Conservation (phyloP, 1,140 invertebrate species). For the Fopius arisanus region DNA sequence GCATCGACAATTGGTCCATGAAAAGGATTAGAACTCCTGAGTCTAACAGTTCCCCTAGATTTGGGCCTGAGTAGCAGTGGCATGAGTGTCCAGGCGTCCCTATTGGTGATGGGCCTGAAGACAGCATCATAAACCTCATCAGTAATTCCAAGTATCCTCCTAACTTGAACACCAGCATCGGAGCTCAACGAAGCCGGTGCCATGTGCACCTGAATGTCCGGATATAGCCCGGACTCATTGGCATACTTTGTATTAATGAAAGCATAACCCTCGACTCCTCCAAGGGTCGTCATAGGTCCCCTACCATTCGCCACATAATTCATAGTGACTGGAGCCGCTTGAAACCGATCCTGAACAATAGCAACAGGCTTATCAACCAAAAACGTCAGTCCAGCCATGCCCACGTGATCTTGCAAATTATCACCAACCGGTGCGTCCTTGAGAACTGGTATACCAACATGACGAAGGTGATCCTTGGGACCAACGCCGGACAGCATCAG, state of each 20-base stretch:
- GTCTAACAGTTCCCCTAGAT: constrained; percentile 78
- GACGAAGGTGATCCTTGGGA: constrained; percentile 75
- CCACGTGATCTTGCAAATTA: constrained; percentile 85
- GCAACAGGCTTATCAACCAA: constrained; percentile 78
- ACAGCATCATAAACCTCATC: constrained; percentile 82
- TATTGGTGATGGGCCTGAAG: constrained; percentile 77
- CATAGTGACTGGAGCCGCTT: constrained; percentile 79
- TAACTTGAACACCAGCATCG: constrained; percentile 76
- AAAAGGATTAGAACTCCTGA: constrained; percentile 82
- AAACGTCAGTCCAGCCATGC: constrained; percentile 82
- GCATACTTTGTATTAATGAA: constrained; percentile 86
- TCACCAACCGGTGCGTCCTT: constrained; percentile 80
- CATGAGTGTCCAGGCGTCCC: constrained; percentile 85
- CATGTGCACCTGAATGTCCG: constrained; percentile 89
- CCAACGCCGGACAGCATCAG: constrained; percentile 90
- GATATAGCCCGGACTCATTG: constrained; percentile 75
- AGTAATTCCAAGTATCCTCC: constrained; percentile 83
- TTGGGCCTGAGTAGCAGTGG: constrained; percentile 81
- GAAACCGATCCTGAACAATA: constrained; percentile 77
- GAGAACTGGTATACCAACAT: constrained; percentile 75
- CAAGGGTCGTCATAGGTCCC: constrained; percentile 85
- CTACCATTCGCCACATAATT: constrained; percentile 78
- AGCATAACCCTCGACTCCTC: constrained; percentile 84
- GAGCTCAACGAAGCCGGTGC: constrained; percentile 85
- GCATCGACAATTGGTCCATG: constrained; percentile 87